These are phyloP conservation scores for Cossypha dichroa DNA, from an alignment of 2,797 vertebrate species.

Conservation along the genomic window DNA sequence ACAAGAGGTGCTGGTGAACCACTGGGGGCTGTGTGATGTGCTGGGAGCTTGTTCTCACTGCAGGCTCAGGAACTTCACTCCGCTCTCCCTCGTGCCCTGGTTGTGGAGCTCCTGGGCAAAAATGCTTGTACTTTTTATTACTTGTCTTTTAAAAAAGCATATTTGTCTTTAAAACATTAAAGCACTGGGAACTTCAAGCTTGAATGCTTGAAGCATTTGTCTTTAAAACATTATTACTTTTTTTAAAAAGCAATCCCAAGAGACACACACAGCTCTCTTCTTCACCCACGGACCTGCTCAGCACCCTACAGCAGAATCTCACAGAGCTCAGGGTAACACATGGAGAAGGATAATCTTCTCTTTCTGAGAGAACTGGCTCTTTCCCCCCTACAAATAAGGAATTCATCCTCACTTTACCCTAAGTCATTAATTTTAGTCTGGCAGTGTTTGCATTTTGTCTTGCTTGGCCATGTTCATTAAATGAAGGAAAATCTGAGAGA, in stretches of 20 bases:
- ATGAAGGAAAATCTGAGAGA: neutral
- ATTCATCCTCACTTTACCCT: neutral
- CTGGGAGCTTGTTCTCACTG: neutral
- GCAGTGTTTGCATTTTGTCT: neutral
- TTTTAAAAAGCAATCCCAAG: neutral
- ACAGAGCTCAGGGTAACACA: neutral
- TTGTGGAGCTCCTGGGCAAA: neutral
- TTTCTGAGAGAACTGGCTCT: neutral
- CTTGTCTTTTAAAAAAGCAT: neutral
- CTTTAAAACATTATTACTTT: neutral
- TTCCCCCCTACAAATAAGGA: neutral
- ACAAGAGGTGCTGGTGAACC: neutral
- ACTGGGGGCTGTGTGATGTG: neutral
- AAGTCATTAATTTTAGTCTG: neutral
- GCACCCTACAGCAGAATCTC: neutral
- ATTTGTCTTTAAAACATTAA: neutral
- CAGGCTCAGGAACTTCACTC: neutral
- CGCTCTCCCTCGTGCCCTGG: rapidly evolving
- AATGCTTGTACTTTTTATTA: neutral
- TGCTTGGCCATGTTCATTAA: neutral
- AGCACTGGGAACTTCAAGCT: neutral
- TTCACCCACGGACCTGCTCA: rapidly evolving
- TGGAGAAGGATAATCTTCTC: neutral
- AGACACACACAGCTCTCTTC: neutral
- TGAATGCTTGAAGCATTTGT: neutral